Percentiles rank a stretch among this genome's conserved stretches.
Conservation (phyloP, 2,888 invertebrate genomes). For the Gnatocerus cornutus region DNA sequence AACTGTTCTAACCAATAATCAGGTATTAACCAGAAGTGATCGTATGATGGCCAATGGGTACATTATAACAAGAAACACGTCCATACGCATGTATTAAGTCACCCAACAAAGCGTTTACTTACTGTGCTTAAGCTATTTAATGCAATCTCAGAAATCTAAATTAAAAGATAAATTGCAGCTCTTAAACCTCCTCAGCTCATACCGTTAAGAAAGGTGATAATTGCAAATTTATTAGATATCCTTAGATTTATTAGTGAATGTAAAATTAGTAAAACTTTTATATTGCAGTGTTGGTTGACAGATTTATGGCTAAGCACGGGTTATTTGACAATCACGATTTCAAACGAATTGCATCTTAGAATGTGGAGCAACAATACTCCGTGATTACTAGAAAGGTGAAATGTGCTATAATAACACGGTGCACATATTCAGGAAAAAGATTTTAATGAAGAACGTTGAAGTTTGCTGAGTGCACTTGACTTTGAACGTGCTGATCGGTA, state of each 20-base stretch:
- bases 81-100: background rate
- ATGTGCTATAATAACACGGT: background rate
- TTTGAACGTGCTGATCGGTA: no score
- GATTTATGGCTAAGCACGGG: no score
- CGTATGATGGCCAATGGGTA: background rate
- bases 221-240: background rate
- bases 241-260: no score
- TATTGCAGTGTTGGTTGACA: no score
- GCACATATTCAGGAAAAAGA: background rate
- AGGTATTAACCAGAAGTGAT: background rate
- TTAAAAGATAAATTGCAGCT: background rate
- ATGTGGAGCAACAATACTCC: background rate
- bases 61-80: background rate
- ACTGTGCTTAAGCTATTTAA: background rate
- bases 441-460: no score
- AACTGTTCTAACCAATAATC: background rate
- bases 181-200: background rate
- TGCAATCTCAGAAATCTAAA: background rate
- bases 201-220: conserved; percentile 2
- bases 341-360: background rate
- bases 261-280: no score
- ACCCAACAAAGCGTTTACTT: background rate
- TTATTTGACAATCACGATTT: background rate
- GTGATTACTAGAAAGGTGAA: conserved; percentile 11
- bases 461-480: no score